Conservation (phyloP, 2,888 invertebrate species). For the Argyra leucocephala region DNA sequence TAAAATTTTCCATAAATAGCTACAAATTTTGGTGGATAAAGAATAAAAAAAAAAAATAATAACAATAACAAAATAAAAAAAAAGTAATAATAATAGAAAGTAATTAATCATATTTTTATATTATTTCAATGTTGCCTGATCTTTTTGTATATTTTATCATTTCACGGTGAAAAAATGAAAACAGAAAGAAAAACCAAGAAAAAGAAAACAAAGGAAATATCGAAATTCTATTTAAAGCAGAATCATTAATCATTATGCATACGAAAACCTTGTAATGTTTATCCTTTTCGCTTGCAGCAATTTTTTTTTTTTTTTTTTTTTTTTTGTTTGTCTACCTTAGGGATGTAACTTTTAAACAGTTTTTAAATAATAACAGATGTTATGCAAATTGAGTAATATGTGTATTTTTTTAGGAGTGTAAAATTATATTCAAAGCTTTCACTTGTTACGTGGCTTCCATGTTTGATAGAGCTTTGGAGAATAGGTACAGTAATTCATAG, state of each 20-base stretch:
- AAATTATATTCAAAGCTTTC: too few species aligned
- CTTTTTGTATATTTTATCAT: neutral
- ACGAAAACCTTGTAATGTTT: neutral
- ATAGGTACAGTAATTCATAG: too few species aligned
- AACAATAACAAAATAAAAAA: neutral
- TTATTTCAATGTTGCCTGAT: neutral
- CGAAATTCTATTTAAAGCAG: neutral
- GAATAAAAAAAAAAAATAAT: neutral
- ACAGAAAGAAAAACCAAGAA: neutral
- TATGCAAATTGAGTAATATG: too few species aligned
- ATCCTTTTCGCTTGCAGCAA: neutral
- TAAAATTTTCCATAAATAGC: neutral
- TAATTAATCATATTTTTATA: slow-evolving; percentile 4
- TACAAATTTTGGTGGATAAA: neutral
- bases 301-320: too few species aligned
- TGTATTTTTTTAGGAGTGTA: too few species aligned
- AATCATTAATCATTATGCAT: slow-evolving; percentile 3
- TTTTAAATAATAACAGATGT: too few species aligned
- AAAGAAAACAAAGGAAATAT: neutral
- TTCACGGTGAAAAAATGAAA: neutral
- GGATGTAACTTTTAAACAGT: too few species aligned
- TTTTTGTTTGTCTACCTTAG: too few species aligned
- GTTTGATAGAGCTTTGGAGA: too few species aligned
- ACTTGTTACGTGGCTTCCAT: too few species aligned
- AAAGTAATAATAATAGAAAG: neutral